Conservation (phyloP, 2,888 invertebrate genomes). For the Thumatha senex region DNA sequence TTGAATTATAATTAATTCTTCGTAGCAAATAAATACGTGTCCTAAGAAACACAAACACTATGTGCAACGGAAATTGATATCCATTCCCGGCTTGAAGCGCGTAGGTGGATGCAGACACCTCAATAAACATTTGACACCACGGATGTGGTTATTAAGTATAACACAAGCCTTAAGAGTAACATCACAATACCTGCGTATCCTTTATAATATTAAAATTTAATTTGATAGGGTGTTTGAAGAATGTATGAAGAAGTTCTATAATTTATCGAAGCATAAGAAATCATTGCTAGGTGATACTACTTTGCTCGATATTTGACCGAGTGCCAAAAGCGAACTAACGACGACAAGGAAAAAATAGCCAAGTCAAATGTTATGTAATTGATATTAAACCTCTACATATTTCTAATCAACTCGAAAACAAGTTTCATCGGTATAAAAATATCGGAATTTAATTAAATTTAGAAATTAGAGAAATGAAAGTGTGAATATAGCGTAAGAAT, state of each 20-base stretch:
- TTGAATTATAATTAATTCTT: too few relatives aligned
- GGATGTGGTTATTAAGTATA: conserved; percentile 45
- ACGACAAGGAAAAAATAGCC: conserved; percentile 76
- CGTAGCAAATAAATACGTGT: conserved; percentile 22
- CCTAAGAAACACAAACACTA: conserved; percentile 22
- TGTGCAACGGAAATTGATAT: conserved; percentile 24
- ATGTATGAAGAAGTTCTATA: conserved; percentile 15
- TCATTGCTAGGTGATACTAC: conserved; percentile 46
- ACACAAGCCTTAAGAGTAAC: conserved; percentile 15
- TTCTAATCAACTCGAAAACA: conserved; percentile 25
- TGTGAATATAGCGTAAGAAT: neutral
- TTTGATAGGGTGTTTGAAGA: conserved; percentile 1
- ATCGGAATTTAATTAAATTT: neutral
- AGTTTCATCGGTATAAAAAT: conserved; percentile 4
- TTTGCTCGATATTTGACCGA: conserved; percentile 61
- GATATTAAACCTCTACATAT: conserved; percentile 48
- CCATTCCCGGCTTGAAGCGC: conserved; percentile 12
- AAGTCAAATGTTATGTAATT: conserved; percentile 67
- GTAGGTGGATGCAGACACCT: conserved; percentile 34
- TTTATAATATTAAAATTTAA: neutral
- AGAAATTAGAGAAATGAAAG: neutral
- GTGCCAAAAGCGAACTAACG: conserved; percentile 70
- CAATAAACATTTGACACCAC: conserved; percentile 45
- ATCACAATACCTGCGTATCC: conserved; percentile 10
- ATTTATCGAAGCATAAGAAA: conserved; percentile 29